Evolutionary conservation across 2,888 invertebrate species (phyloP).

Genomic region (Pheosia tremula): DNA sequence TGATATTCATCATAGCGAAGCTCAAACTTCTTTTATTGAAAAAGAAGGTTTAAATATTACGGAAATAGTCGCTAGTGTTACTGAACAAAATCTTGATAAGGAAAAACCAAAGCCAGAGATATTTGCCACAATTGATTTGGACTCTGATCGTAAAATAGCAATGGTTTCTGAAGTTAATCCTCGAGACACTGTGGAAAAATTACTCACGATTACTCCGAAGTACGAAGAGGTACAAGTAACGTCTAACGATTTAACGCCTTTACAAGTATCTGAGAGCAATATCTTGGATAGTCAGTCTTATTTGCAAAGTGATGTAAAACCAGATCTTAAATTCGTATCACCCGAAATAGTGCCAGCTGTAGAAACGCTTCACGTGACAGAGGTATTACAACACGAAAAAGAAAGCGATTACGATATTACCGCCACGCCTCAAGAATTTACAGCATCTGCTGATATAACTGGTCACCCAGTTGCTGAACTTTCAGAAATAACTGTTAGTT

Average conservation of each 20-base stretch:
- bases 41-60: constrained; percentile 86
- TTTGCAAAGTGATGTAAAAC: constrained; percentile 47
- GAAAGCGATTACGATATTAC: constrained; percentile 53
- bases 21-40: constrained; percentile 82
- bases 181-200: constrained; percentile 55
- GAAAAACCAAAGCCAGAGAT: constrained; percentile 62
- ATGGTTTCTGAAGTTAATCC: constrained; percentile 74
- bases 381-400: constrained; percentile 68
- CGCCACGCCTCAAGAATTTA: constrained; percentile 46
- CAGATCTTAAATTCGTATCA: constrained; percentile 56
- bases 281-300: constrained; percentile 72
- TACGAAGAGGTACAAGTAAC: constrained; percentile 65
- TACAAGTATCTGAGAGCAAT: constrained; percentile 71
- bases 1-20: constrained; percentile 80
- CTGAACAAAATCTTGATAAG: constrained; percentile 75
- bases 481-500: constrained; percentile 74
- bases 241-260: constrained; percentile 55
- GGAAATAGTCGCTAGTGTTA: constrained; percentile 77
- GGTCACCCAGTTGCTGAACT: constrained; percentile 80
- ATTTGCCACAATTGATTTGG: constrained; percentile 80
- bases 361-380: constrained; percentile 61
- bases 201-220: constrained; percentile 49
- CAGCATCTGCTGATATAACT: constrained; percentile 70
- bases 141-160: constrained; percentile 80
- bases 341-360: constrained; percentile 55